Conservation (phyloP, 2,888 invertebrate genomes). For the Tetranychus truncatus region DNA sequence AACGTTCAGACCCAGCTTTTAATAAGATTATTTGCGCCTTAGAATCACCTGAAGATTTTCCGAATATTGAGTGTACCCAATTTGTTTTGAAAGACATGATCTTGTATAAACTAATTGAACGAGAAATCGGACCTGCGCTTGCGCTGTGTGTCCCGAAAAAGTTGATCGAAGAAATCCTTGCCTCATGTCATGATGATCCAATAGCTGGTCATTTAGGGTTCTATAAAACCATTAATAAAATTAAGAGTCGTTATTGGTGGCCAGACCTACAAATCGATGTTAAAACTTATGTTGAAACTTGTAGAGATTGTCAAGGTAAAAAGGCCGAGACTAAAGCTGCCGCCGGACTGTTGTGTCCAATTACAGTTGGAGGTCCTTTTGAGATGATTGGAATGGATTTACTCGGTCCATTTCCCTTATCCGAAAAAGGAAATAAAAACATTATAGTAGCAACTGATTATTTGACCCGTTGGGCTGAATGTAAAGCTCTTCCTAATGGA, state of each 20-base stretch:
- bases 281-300: too few relatives aligned
- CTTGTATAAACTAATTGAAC: not conserved
- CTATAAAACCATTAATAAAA: not conserved
- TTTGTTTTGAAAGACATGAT: not conserved
- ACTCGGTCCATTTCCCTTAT: slow-evolving; percentile 22
- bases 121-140: not conserved
- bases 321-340: too few relatives aligned
- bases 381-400: slow-evolving; percentile 14
- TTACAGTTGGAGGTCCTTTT: slow-evolving; percentile 10
- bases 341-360: not conserved
- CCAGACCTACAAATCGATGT: too few relatives aligned
- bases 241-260: not conserved
- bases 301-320: too few relatives aligned
- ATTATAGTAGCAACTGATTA: slow-evolving; percentile 24
- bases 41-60: not conserved
- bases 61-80: not conserved
- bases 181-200: not conserved
- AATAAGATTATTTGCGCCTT: too few relatives aligned
- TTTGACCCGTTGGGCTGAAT: slow-evolving; percentile 23
- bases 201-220: slow-evolving; percentile 9
- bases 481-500: slow-evolving; percentile 21
- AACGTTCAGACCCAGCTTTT: too few relatives aligned
- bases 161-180: not conserved
- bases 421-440: slow-evolving; percentile 21
- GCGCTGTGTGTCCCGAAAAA: not conserved